Conservation (phyloP, 2,113 vertebrate species). For the Hepsetus odoe region DNA sequence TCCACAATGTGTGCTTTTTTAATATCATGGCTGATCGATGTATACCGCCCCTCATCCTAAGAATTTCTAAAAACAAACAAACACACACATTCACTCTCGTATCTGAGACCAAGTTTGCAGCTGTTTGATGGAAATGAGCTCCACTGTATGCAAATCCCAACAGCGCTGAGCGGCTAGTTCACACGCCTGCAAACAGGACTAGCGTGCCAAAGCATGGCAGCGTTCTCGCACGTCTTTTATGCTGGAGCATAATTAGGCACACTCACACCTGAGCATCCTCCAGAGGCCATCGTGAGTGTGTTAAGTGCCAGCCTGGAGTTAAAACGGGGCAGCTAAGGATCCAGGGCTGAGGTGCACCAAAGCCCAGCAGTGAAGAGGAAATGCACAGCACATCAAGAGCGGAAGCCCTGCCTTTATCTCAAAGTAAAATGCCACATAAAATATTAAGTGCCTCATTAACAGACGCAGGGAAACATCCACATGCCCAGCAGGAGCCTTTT, state of each 20-base stretch:
- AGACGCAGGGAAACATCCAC: constrained; percentile 23
- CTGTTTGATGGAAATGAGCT: constrained; percentile 16
- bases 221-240: not conserved
- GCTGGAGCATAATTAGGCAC: constrained; percentile 5
- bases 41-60: not conserved
- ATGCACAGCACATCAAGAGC: constrained; percentile 37
- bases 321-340: constrained; percentile 44
- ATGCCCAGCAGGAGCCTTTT: constrained; percentile 32
- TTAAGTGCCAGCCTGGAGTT: constrained; percentile 42
- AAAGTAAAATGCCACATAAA: constrained; percentile 45
- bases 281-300: constrained; percentile 23
- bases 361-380: constrained; percentile 29
- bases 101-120: not conserved
- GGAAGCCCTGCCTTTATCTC: constrained; percentile 33
- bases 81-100: not conserved
- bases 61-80: not conserved
- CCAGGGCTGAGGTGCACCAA: constrained; percentile 28
- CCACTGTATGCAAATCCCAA: not conserved
- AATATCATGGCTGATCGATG: too few relatives aligned
- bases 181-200: not conserved
- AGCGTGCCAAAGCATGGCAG: not conserved
- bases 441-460: constrained; percentile 51
- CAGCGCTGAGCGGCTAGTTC: not conserved
- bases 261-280: not conserved
- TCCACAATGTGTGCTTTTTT: too few relatives aligned